phyloP scores from a whole-genome alignment of 2,113 vertebrate genomes.

The Vulpes lagopus region DNA sequence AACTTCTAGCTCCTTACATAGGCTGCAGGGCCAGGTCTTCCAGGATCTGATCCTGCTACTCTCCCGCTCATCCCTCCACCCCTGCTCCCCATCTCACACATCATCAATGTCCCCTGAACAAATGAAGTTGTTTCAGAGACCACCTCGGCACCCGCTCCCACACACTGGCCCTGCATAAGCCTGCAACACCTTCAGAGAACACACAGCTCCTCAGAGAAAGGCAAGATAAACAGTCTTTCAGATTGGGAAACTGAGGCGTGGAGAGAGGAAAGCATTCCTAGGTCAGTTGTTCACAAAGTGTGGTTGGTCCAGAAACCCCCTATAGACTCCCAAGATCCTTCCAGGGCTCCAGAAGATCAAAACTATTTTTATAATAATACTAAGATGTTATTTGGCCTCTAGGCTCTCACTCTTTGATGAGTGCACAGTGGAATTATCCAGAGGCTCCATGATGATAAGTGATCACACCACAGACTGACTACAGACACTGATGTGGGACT shows the following conservation, averaged over 20 bases:
- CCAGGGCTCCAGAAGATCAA: background rate
- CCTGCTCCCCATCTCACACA: fast-evolving
- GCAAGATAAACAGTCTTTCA: background rate
- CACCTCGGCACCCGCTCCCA: background rate
- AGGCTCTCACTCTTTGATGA: background rate
- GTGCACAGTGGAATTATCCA: background rate
- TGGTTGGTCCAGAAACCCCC: background rate
- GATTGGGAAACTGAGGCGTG: background rate
- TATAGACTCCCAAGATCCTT: background rate
- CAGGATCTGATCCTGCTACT: background rate
- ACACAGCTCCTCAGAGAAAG: background rate
- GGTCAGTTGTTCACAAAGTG: background rate
- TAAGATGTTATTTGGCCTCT: background rate
- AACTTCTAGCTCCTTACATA: background rate
- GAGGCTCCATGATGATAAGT: background rate
- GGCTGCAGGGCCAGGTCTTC: background rate
- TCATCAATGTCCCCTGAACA: background rate
- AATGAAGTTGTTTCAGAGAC: background rate
- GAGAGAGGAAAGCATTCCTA: background rate
- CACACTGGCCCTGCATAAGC: background rate
- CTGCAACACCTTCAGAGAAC: background rate
- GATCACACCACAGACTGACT: background rate
- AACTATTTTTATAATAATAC: background rate
- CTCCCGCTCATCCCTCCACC: background rate
- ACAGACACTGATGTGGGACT: background rate